phyloP scores from a whole-genome alignment of 2,113 vertebrate genomes.

The Corynorhinus townsendii region DNA sequence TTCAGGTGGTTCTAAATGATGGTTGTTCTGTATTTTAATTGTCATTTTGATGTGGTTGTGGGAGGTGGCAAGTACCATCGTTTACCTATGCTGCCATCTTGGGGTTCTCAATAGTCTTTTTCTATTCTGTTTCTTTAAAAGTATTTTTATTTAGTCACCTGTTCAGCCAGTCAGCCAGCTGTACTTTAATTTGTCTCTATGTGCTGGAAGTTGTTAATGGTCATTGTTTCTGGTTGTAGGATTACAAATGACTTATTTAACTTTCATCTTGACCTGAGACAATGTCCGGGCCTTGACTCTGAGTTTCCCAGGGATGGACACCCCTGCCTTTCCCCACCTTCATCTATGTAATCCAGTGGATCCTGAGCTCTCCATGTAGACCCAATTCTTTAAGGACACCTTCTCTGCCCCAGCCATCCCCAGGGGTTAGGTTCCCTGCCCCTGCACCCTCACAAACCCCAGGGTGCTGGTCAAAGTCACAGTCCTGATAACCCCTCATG shows the following conservation, averaged over 20 bases:
- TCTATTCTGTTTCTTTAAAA: no score
- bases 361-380: not conserved
- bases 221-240: not conserved
- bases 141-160: no score
- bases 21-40: no score
- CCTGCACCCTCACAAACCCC: not conserved
- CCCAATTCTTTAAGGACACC: not conserved
- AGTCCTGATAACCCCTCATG: no score
- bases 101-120: no score
- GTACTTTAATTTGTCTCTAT: not conserved
- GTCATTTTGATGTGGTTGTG: no score
- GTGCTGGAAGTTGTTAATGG: not conserved
- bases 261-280: not conserved
- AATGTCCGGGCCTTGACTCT: not conserved
- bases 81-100: no score
- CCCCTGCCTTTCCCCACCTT: not conserved
- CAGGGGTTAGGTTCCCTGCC: not conserved
- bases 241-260: not conserved
- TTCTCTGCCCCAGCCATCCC: not conserved
- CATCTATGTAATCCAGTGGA: fast-evolving
- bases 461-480: not conserved
- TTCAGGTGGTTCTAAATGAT: no score
- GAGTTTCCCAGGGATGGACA: not conserved
- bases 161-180: not conserved
- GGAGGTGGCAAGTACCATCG: no score